These are phyloP conservation scores for Tetrapedia diversipes DNA, from an alignment of 2,888 invertebrate species.

Conservation along the genomic window DNA sequence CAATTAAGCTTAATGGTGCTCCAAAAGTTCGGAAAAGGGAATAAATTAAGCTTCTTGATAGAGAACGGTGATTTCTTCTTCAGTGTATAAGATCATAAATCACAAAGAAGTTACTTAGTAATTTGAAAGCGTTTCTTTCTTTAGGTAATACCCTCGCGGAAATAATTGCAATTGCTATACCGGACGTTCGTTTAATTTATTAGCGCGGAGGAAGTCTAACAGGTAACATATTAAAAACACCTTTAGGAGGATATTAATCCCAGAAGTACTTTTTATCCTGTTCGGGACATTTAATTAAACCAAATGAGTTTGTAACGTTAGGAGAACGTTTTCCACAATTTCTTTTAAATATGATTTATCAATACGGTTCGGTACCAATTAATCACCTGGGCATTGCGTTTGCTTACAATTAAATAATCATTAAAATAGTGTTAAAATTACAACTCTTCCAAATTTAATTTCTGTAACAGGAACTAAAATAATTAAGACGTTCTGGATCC, in stretches of 20 bases:
- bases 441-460: too few relatives aligned
- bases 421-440: too few relatives aligned
- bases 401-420: too few relatives aligned
- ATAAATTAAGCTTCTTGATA: slow-evolving; percentile 16
- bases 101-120: neutral
- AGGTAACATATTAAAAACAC: neutral
- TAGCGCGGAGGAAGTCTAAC: neutral
- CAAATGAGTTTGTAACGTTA: too few relatives aligned
- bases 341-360: too few relatives aligned
- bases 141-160: neutral
- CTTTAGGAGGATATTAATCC: neutral
- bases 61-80: neutral
- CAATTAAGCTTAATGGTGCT: slow-evolving; percentile 16
- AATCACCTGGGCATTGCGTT: too few relatives aligned
- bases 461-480: too few relatives aligned
- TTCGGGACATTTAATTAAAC: too few relatives aligned
- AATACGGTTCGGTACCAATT: too few relatives aligned
- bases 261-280: neutral
- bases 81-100: slow-evolving; percentile 1
- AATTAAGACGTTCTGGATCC: too few relatives aligned
- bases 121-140: neutral
- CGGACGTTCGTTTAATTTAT: neutral
- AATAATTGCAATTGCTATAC: neutral
- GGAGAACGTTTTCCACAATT: too few relatives aligned
- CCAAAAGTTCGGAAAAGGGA: neutral